A percentile compares a stretch with the other conserved stretches of the same genome.
phyloP scores from a whole-genome alignment of 1,140 invertebrate species.

The Lithobius niger region DNA sequence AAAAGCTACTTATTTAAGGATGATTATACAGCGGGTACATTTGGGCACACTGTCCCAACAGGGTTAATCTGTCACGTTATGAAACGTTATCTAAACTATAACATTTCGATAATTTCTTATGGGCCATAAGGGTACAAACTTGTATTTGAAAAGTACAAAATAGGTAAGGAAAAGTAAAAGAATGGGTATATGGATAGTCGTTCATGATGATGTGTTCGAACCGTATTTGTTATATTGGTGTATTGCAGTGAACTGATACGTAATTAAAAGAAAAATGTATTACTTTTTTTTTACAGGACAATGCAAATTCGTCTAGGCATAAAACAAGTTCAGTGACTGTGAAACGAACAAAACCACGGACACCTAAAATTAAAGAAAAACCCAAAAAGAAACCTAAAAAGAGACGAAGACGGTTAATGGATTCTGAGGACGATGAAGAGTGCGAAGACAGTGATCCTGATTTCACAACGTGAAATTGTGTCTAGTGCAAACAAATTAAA shows the following conservation, averaged over 20 bases:
- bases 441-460: constrained; percentile 56
- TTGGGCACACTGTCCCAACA: too few species aligned
- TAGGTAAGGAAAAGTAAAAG: neutral
- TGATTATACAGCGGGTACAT: too few species aligned
- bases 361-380: constrained; percentile 44
- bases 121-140: neutral
- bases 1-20: too few species aligned
- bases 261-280: neutral
- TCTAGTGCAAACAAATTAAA: neutral
- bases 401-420: constrained; percentile 37
- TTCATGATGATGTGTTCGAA: neutral
- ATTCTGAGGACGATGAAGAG: constrained; percentile 47
- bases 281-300: constrained; percentile 7
- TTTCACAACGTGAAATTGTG: constrained; percentile 31
- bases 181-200: neutral
- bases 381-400: constrained; percentile 45
- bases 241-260: neutral
- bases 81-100: too few species aligned
- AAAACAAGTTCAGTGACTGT: neutral
- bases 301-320: constrained; percentile 2
- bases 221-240: neutral
- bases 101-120: too few species aligned
- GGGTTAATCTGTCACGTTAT: too few species aligned
- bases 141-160: neutral
- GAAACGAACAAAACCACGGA: constrained; percentile 11